Conservation (phyloP, 2,888 invertebrate genomes). For the Patella caerulea region DNA sequence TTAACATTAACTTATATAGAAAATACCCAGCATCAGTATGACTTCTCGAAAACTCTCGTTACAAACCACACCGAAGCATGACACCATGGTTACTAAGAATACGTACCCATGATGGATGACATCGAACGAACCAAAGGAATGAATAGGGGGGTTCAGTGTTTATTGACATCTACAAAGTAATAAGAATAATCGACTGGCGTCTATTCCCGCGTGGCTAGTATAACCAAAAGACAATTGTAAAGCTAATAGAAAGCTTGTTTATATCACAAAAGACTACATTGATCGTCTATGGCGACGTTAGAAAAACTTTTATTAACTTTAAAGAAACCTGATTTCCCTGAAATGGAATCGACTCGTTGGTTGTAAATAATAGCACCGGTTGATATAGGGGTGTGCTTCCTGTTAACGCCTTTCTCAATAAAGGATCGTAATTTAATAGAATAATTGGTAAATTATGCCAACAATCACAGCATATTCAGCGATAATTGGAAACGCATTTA, state of each 20-base stretch:
- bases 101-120: conserved; percentile 5
- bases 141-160: conserved; percentile 9
- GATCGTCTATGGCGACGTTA: not conserved
- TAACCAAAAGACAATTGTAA: no score
- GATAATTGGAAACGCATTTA: no score
- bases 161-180: not conserved
- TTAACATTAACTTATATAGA: no score
- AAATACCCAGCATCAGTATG: no score
- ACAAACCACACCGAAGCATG: not conserved
- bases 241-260: no score
- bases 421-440: conserved; percentile 16
- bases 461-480: not conserved
- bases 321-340: conserved; percentile 13
- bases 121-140: not conserved
- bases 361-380: conserved; percentile 21
- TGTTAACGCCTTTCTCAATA: conserved; percentile 13
- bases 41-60: not conserved
- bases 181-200: no score
- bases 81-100: conserved; percentile 4
- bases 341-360: conserved; percentile 14
- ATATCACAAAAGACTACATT: no score
- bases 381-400: conserved; percentile 14
- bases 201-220: no score
- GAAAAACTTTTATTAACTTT: not conserved
- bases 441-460: conserved; percentile 25